These are phyloP conservation scores for Latrodectus elegans DNA, from an alignment of 2,888 invertebrate species.

Conservation along the genomic window DNA sequence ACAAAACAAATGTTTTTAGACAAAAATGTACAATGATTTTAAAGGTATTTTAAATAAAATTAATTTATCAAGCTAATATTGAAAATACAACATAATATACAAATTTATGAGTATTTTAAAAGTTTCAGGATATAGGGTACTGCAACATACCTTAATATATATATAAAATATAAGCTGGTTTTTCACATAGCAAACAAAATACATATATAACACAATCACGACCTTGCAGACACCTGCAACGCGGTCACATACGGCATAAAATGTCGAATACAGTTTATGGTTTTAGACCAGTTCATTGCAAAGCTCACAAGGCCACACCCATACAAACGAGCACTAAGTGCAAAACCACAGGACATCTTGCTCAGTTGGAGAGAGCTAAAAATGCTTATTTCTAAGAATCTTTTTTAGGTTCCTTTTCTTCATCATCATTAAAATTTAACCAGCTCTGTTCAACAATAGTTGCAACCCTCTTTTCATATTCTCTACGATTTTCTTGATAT, in stretches of 20 bases:
- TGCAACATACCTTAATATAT: slow-evolving; percentile 68
- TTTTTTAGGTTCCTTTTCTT: slow-evolving; percentile 71
- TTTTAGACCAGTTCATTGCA: slow-evolving; percentile 66
- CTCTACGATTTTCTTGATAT: slow-evolving; percentile 78
- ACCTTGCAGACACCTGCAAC: slow-evolving; percentile 67
- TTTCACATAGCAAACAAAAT: slow-evolving; percentile 67
- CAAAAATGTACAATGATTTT: slow-evolving; percentile 65
- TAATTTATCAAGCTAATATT: slow-evolving; percentile 48
- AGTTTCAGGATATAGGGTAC: slow-evolving; percentile 48
- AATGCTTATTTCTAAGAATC: slow-evolving; percentile 70
- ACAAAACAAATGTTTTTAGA: slow-evolving; percentile 30
- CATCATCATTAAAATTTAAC: slow-evolving; percentile 73
- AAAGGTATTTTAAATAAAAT: slow-evolving; percentile 42
- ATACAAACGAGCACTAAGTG: slow-evolving; percentile 66
- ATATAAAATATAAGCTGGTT: slow-evolving; percentile 51
- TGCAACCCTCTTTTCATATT: slow-evolving; percentile 79
- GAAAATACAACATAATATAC: slow-evolving; percentile 64
- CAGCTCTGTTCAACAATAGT: slow-evolving; percentile 79
- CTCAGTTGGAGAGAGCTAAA: slow-evolving; percentile 57
- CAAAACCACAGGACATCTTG: slow-evolving; percentile 56
- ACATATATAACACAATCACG: slow-evolving; percentile 67
- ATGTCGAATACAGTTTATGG: slow-evolving; percentile 48
- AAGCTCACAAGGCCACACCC: slow-evolving; percentile 69
- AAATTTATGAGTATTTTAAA: slow-evolving; percentile 66
- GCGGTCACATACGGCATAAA: slow-evolving; percentile 62